Percentiles rank a stretch among this genome's conserved stretches.
phyloP scores from a whole-genome alignment of 1,140 invertebrate genomes.

The Cepaea nemoralis region DNA sequence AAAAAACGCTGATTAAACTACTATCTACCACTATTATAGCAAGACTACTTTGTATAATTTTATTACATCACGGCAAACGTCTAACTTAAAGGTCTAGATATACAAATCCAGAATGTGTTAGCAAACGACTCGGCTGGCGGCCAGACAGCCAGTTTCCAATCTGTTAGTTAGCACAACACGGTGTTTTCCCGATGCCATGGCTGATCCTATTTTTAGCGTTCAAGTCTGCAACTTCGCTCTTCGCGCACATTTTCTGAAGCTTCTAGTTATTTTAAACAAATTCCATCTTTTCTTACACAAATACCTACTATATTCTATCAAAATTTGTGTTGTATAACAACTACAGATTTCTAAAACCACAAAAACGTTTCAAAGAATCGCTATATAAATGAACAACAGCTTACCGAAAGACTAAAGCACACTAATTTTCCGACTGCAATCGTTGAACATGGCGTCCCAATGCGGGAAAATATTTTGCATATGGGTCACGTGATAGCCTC shows the following conservation, averaged over 20 bases:
- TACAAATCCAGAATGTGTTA: too few species aligned
- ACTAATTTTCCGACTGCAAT: neutral
- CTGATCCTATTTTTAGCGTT: conserved; percentile 32
- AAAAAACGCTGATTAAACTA: too few species aligned
- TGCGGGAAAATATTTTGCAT: neutral
- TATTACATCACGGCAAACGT: too few species aligned
- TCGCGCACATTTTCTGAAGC: neutral
- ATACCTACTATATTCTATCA: neutral
- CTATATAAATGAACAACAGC: neutral
- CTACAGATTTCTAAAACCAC: neutral
- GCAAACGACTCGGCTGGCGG: too few species aligned
- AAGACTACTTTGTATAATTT: too few species aligned
- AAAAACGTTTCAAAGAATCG: neutral
- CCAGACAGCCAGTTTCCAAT: too few species aligned
- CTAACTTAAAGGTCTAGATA: too few species aligned
- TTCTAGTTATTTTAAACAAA: neutral
- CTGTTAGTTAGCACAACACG: neutral
- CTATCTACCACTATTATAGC: too few species aligned
- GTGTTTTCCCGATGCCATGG: neutral
- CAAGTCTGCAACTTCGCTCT: neutral
- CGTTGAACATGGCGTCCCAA: conserved; percentile 41
- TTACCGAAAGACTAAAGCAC: neutral
- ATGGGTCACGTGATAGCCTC: conserved; percentile 47
- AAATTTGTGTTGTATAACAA: too few species aligned
- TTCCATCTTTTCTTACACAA: neutral